Conservation (phyloP, 2,888 invertebrate genomes). For the Lepidochitona cinerea region DNA sequence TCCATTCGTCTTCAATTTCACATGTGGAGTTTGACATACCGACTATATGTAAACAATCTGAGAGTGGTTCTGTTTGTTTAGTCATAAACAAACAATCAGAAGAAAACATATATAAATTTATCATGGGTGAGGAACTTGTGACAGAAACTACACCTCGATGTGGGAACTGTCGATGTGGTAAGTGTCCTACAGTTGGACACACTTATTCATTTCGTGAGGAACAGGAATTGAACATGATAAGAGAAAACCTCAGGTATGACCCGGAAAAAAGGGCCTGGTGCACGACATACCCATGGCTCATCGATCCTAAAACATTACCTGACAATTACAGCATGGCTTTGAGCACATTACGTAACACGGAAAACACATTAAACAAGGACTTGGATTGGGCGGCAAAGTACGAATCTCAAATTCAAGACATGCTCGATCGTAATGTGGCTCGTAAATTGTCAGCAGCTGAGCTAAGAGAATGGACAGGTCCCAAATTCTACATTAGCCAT, state of each 20-base stretch:
- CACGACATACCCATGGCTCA: constrained; percentile 13
- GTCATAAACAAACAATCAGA: no score
- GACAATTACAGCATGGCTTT: constrained; percentile 4
- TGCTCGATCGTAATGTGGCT: neutral
- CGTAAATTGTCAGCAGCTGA: neutral
- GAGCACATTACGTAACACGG: constrained; percentile 2
- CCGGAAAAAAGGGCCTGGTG: neutral
- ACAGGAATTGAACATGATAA: constrained; percentile 8
- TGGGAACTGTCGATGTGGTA: constrained; percentile 9
- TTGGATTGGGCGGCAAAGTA: neutral
- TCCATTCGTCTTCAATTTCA: no score
- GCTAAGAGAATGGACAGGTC: neutral
- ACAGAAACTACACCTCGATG: no score
- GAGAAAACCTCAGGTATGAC: constrained; percentile 2
- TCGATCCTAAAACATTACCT: constrained; percentile 5
- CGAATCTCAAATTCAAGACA: neutral
- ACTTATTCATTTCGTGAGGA: constrained; percentile 17
- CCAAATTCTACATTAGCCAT: neutral
- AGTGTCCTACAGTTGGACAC: constrained; percentile 13
- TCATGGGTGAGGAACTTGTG: no score
- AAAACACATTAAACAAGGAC: neutral
- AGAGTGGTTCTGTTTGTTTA: no score
- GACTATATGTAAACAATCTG: no score
- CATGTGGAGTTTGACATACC: no score
- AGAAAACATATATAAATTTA: no score